Conservation (phyloP, 2,113 vertebrate species). For the Phyllostomus discolor region DNA sequence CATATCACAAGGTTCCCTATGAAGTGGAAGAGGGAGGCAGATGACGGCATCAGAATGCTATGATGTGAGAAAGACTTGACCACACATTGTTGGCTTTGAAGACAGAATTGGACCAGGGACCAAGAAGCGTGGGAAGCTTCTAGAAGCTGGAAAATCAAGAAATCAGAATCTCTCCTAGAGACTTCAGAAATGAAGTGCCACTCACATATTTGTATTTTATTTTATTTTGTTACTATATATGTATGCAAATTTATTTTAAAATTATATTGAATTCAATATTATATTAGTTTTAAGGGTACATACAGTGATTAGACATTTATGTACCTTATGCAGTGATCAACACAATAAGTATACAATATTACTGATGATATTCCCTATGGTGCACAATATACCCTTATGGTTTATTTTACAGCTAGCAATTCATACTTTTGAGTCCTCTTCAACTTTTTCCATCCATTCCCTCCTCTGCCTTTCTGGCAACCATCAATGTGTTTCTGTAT, state of each 20-base stretch:
- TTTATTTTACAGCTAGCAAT: not conserved
- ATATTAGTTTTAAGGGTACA: not conserved
- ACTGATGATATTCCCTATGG: not conserved
- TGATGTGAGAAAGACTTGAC: not conserved
- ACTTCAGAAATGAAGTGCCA: not conserved
- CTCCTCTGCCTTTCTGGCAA: not conserved
- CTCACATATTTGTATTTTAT: not conserved
- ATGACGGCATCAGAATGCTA: not conserved
- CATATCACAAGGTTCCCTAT: not conserved
- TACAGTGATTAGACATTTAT: not conserved
- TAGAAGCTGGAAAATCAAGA: not conserved
- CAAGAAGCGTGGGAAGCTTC: not conserved
- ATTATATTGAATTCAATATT: not conserved
- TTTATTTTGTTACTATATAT: not conserved
- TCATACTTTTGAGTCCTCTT: not conserved
- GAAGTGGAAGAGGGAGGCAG: not conserved
- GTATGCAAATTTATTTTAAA: not conserved
- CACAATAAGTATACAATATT: not conserved
- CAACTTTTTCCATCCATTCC: not conserved
- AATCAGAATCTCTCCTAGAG: not conserved
- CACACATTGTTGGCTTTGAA: not conserved
- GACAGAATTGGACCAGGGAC: not conserved
- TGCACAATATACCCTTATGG: not conserved
- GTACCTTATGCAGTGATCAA: not conserved
- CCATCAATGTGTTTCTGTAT: not conserved